Conservation (phyloP, 2,113 vertebrate species). For the Nothocercus julius region DNA sequence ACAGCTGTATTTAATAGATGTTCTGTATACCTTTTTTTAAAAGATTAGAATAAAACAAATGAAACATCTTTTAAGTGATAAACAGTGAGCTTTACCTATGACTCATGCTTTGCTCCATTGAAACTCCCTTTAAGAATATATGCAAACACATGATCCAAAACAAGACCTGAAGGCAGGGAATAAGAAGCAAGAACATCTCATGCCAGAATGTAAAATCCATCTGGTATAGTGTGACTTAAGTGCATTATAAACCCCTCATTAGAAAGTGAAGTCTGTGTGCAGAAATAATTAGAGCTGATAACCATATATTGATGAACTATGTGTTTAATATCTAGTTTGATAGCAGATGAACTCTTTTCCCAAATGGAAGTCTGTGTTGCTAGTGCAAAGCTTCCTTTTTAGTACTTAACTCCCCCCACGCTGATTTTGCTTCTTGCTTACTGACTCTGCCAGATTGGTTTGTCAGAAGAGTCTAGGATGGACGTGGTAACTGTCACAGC, state of each 20-base stretch:
- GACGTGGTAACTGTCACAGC: neutral
- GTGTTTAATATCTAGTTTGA: neutral
- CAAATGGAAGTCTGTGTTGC: neutral
- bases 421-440: neutral
- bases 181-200: neutral
- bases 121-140: neutral
- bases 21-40: neutral
- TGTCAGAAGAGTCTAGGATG: neutral
- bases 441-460: neutral
- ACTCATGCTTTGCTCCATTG: neutral
- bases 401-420: too few species aligned
- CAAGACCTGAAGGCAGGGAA: neutral
- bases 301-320: neutral
- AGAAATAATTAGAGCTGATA: neutral
- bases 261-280: neutral
- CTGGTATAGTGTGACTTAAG: fast-evolving
- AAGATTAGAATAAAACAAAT: neutral
- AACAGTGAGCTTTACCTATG: neutral
- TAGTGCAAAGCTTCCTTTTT: neutral
- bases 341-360: neutral
- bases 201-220: neutral
- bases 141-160: neutral
- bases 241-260: neutral
- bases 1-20: neutral
- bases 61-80: neutral